Percentiles rank a stretch among this genome's conserved stretches.
These are phyloP conservation scores for Drosophila greeni DNA, from an alignment of 2,888 invertebrate genomes.

Conservation along the genomic window DNA sequence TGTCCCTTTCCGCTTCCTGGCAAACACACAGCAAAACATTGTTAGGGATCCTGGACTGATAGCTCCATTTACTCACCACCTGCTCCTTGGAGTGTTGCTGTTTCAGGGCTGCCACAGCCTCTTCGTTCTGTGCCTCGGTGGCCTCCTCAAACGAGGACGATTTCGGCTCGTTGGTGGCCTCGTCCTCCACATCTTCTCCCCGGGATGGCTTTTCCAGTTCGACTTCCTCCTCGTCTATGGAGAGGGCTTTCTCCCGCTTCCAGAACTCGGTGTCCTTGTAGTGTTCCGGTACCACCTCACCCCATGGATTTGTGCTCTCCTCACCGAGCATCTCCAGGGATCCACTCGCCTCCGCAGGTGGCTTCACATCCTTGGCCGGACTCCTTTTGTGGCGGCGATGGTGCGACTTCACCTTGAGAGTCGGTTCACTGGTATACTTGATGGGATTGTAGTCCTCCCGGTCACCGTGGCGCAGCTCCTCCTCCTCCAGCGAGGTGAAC, in stretches of 20 bases:
- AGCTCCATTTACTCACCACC: constrained; percentile 60
- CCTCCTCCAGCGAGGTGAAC: constrained; percentile 84
- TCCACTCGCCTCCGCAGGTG: constrained; percentile 37
- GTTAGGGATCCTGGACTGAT: neutral
- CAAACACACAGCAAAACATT: constrained; percentile 13
- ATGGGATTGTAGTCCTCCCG: constrained; percentile 75
- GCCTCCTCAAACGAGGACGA: constrained; percentile 78
- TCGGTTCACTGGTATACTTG: constrained; percentile 76
- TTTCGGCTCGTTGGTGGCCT: constrained; percentile 68
- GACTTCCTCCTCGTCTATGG: constrained; percentile 76
- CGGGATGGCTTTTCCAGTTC: constrained; percentile 61
- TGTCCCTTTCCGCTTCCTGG: constrained; percentile 31
- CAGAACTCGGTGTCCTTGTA: constrained; percentile 77
- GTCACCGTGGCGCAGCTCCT: constrained; percentile 80
- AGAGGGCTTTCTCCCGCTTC: constrained; percentile 76
- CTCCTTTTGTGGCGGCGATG: constrained; percentile 77
- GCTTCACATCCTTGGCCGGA: constrained; percentile 72
- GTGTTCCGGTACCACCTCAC: constrained; percentile 76
- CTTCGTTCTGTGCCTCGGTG: constrained; percentile 73
- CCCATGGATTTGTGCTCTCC: constrained; percentile 77
- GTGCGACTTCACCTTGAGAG: constrained; percentile 71
- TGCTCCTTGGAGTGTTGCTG: constrained; percentile 68
- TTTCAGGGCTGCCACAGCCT: constrained; percentile 68
- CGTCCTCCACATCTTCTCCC: constrained; percentile 52
- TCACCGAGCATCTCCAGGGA: constrained; percentile 76